Conservation (phyloP, 2,888 invertebrate species). For the Eupithecia dodoneata region DNA sequence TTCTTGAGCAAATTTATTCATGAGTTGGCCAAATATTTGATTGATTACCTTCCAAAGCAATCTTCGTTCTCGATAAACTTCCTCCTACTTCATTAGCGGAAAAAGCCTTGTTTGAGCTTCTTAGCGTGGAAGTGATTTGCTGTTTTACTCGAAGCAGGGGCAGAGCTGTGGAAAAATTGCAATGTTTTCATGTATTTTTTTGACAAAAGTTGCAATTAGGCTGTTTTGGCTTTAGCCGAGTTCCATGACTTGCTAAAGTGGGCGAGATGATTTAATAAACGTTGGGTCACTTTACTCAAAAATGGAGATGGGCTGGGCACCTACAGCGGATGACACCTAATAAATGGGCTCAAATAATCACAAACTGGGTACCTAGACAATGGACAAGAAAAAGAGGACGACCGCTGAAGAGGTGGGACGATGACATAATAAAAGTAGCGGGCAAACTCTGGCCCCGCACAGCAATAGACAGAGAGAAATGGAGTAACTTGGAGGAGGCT, state of each 20-base stretch:
- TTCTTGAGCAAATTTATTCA: conserved; percentile 73
- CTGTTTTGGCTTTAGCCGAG: background rate
- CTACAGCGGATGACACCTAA: no score
- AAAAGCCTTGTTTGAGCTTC: conserved; percentile 73
- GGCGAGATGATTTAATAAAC: conserved; percentile 1
- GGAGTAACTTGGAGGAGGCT: no score
- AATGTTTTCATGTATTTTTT: background rate
- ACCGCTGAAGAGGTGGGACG: no score
- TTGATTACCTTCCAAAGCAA: conserved; percentile 79
- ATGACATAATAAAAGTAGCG: no score
- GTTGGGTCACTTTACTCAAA: background rate
- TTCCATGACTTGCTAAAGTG: conserved; percentile 6
- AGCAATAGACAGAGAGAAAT: no score
- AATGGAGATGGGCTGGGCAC: no score
- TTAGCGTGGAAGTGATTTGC: conserved; percentile 63
- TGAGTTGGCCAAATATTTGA: conserved; percentile 80
- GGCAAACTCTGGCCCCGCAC: no score
- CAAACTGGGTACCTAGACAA: no score
- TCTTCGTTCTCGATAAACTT: conserved; percentile 72
- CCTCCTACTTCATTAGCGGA: conserved; percentile 76
- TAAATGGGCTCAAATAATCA: no score
- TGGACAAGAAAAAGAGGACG: no score
- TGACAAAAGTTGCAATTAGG: background rate
- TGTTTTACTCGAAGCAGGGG: conserved; percentile 39
- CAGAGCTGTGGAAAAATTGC: conserved; percentile 8